Evolutionary conservation across 2,888 invertebrate species (phyloP), one percentile per base, ranked within the genome.

Genomic region (Alsophila aescularia): DNA sequence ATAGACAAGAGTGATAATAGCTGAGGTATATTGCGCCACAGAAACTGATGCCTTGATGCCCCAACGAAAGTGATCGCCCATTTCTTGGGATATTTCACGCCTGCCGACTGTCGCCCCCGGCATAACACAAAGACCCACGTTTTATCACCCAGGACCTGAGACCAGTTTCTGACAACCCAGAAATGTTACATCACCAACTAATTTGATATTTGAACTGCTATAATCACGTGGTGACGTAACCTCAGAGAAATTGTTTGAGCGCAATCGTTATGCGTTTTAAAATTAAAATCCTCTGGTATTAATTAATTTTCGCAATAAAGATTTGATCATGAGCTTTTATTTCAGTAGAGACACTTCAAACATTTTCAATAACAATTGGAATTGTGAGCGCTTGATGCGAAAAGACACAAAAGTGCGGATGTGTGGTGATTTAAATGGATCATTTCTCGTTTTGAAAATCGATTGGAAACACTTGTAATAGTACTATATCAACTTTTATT

Each of bases 391-490:
- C 31, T 61, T 16, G 59, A 63, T 62, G 53, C 50, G 61, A 64
- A 47, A 63, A 67, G 48, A 58, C 66, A 58, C 35, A 50, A 43
- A 32, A 40, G 31, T 35, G 27, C 8, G 14, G 32, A 44, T 39
- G 34, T 29, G 32, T 27, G 39, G 55, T 29, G 10, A 59, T 57
- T 55, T 52, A 42, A 58, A 15, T 15, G 51, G 35, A 24, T 52
- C 31, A 47, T 59, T 57, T 64, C 45, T 52, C 65, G 58, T 69
- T 55, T 68, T 70, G 69, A 72, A 70, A 70, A 67, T 69, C 77
- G 70, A 80, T 83, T 81, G 77, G 71, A 75, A 80, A 78, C 77
- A 74, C 75, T 80, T 70, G 75, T 76, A 80, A 80, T 82, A 70
- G 62, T 68, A 79, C 71, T 77, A 72, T 78, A 75, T 62, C 69